Percentiles rank a stretch among this genome's conserved stretches.
Conservation (phyloP, 2,113 vertebrate species). For the Nibea albiflora region DNA sequence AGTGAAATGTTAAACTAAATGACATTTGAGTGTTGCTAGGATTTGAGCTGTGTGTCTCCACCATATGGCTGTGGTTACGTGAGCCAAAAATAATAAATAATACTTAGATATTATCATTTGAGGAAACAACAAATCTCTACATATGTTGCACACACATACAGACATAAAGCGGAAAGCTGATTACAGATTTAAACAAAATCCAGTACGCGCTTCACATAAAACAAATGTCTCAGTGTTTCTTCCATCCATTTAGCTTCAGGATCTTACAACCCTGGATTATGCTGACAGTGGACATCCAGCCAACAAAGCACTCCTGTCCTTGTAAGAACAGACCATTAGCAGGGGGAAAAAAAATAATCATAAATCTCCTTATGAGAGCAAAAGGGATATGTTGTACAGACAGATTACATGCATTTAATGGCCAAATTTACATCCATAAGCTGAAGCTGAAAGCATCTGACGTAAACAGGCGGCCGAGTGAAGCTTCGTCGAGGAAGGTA, state of each 20-base stretch:
- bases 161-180: slow-evolving; percentile 66
- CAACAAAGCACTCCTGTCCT: slow-evolving; percentile 75
- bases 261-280: slow-evolving; percentile 69
- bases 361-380: slow-evolving; percentile 75
- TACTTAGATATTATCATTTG: slow-evolving; percentile 6
- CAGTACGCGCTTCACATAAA: slow-evolving; percentile 68
- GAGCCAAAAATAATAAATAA: slow-evolving; percentile 45
- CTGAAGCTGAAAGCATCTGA: slow-evolving; percentile 65
- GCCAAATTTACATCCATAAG: slow-evolving; percentile 70
- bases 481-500: slow-evolving; percentile 35
- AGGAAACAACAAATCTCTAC: slow-evolving; percentile 18
- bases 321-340: slow-evolving; percentile 68
- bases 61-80: slow-evolving; percentile 21
- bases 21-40: background rate
- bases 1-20: slow-evolving; percentile 7
- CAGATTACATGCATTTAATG: slow-evolving; percentile 78
- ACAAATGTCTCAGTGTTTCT: slow-evolving; percentile 63
- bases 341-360: slow-evolving; percentile 20
- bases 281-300: slow-evolving; percentile 50
- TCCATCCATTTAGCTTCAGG: slow-evolving; percentile 62
- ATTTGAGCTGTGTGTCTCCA: slow-evolving; percentile 12
- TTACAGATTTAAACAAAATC: slow-evolving; percentile 74
- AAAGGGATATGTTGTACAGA: slow-evolving; percentile 70
- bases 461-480: slow-evolving; percentile 38
- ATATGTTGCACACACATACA: slow-evolving; percentile 25